Evolutionary conservation across 2,888 invertebrate species (phyloP), one percentile per base, ranked within the genome.

Genomic region (Cryptocephalus primarius): DNA sequence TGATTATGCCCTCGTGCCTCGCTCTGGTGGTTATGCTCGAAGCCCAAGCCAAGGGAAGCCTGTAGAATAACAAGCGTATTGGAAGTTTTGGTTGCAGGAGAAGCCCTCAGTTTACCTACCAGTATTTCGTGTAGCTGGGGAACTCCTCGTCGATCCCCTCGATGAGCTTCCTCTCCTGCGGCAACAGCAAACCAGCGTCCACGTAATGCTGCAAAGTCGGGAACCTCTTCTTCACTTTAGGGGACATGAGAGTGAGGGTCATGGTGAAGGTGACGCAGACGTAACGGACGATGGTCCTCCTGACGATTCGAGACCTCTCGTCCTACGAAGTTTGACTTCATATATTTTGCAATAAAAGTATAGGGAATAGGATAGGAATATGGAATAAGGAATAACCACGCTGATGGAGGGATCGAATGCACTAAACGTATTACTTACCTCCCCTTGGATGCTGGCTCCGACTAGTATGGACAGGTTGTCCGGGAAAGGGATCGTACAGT

Each of bases 11-110:
- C 68, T 91, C 89, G 59, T 87, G 88, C 9, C 89, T 77, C 3
- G 89, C 88, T 54, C 88, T 74, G 0, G 88, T 88, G 44, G 89
- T 84, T 57, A 91, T 85, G 65, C 87, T 88, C 1, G 88, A 82
- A 1, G 89, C 89, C 91, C 91, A 91, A 4, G 89, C 88, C 50
- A 91, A 83, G 9, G 91, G 90, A 57, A 91, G 68, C 78, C 78
- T 78, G 58, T 8, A 14, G 31, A 8, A 36, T 22, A 22, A 6
- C 22, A 22, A 22, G 6, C 6, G 22, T 22, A 22, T 2, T 22
- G 2, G 6, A 22, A 22, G 22, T 4, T 22, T 22, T 6, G 6
- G 22, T 4, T 22, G 22, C 3, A 22, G 22, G 22, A 22, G 22
- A 4, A 22, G 22, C n/a, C 11, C 9, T 12, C 4, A 9, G 8